Conservation (phyloP, 2,888 invertebrate genomes). For the Thera obeliscata region DNA sequence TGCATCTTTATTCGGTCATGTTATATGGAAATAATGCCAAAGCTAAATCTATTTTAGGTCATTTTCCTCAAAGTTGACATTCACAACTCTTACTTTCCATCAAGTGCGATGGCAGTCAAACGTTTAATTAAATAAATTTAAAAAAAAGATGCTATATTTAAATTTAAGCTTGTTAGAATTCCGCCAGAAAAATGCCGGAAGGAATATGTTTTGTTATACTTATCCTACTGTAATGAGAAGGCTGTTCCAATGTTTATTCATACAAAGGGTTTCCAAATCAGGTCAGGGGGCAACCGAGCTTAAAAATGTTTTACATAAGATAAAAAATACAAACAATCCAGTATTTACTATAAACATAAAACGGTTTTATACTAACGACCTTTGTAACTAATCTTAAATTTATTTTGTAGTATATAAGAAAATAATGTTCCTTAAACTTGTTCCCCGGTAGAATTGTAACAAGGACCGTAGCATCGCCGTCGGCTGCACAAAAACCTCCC, state of each 20-base stretch:
- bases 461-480: conserved; percentile 42
- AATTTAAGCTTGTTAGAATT: conserved; percentile 44
- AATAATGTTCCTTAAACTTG: neutral
- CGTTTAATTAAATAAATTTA: neutral
- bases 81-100: too few relatives aligned
- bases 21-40: too few relatives aligned
- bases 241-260: conserved; percentile 7
- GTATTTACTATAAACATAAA: neutral
- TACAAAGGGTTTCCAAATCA: neutral
- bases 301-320: neutral
- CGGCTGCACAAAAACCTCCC: conserved; percentile 68
- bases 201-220: conserved; percentile 20
- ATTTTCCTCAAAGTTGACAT: too few relatives aligned
- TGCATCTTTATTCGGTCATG: too few relatives aligned
- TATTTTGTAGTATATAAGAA: too few relatives aligned
- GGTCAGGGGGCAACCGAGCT: neutral
- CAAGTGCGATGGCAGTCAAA: too few relatives aligned
- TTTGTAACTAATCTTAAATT: too few relatives aligned
- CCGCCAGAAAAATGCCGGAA: conserved; percentile 6
- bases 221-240: conserved; percentile 13
- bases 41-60: too few relatives aligned
- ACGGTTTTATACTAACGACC: too few relatives aligned
- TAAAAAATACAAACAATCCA: neutral
- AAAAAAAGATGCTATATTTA: neutral
- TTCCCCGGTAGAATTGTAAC: conserved; percentile 17